A percentile compares a stretch with the other conserved stretches of the same genome.
phyloP scores from a whole-genome alignment of 2,113 vertebrate species.

The Pangasianodon gigas region DNA sequence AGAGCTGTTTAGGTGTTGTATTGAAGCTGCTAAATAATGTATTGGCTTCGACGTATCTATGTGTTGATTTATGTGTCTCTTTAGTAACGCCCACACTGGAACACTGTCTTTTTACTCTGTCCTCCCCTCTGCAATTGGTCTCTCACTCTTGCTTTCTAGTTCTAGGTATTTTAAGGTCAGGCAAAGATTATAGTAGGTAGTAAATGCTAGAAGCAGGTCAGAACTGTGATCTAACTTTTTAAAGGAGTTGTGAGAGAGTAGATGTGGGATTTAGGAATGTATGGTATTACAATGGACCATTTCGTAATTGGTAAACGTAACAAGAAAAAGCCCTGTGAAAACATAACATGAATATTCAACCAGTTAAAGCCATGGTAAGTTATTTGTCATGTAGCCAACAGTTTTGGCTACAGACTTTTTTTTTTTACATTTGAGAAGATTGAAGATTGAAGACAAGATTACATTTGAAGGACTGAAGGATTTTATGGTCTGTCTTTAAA shows the following conservation, averaged over 20 bases:
- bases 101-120: constrained; percentile 30
- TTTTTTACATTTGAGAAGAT: background rate
- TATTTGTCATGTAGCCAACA: background rate
- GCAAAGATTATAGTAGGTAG: background rate
- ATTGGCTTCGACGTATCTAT: background rate
- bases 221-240: background rate
- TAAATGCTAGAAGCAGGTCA: background rate
- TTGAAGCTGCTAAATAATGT: background rate
- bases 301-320: background rate
- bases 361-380: background rate
- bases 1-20: background rate
- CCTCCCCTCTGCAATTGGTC: background rate
- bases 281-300: background rate
- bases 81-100: background rate
- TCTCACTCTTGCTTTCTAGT: constrained; percentile 10
- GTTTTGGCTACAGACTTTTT: background rate
- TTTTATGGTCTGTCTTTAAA: background rate
- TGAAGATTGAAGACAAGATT: too few relatives aligned
- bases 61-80: constrained; percentile 13
- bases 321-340: background rate
- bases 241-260: background rate
- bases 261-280: background rate
- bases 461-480: background rate
- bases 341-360: background rate
- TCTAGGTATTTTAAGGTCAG: background rate